Evolutionary conservation across 1,140 invertebrate species (phyloP), one percentile per base, ranked within the genome.

Genomic region (Ectropis grisescens): DNA sequence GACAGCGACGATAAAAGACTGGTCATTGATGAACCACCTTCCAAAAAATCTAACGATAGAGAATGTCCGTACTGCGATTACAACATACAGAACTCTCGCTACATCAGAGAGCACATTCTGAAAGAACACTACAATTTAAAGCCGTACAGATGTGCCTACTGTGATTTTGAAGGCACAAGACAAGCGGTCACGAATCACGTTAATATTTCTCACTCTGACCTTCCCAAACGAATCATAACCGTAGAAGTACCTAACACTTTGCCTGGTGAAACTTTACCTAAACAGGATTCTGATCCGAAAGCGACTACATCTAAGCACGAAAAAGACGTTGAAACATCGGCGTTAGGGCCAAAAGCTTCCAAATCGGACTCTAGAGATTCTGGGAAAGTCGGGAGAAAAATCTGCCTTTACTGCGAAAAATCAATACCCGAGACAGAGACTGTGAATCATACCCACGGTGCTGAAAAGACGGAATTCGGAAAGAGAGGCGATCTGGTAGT

Each of bases 1-100:
- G 64, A 66, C 9, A 70, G 51, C 9, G 68, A 49, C 13, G 65
- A 74, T 14, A 60, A 65, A 1, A 65, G 35, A 8, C 41, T 64
- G 0, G 40, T 60, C 6, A 69, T 69, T 4, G 61, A 69, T 27
- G 66, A 71, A 32, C 34, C 41, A 2, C n/a, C 22, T 2, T 29
- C 13, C 1, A 48, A 32, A 10, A 38, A 27, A 8, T 29, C 11
- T 1, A 13, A 19, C 29, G 2, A 8, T 5, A 23, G 14, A 2
- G 11, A 24, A 9, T 79, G 70, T 24, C 33, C 34, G 0, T 38
- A 61, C 29, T 80, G 75, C 37, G 19, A 22, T 13, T 0, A 33
- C 44, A 13, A 80, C 32, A 65, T 57, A 32, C 16, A 6, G 24
- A 42, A 41, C 1, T 9, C 30, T 2, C 12, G 1, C 31, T 33